Evolutionary conservation across 2,797 vertebrate genomes (phyloP).

Genomic region (Pempheris klunzingeri): DNA sequence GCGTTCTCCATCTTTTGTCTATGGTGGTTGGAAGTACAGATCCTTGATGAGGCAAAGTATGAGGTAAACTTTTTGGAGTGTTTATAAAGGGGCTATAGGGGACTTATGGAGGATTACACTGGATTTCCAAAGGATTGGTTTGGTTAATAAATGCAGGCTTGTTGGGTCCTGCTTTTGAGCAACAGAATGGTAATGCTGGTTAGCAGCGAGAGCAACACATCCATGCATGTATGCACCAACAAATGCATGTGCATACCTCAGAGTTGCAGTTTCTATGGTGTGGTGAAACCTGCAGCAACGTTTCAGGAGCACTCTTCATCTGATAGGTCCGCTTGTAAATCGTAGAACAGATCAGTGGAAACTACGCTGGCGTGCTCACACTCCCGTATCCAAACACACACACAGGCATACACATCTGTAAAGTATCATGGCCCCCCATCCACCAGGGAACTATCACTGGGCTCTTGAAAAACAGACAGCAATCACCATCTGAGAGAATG

Average conservation of each 20-base stretch:
- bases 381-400: slow-evolving; percentile 25
- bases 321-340: slow-evolving; percentile 37
- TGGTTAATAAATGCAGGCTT: slow-evolving; percentile 75
- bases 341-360: slow-evolving; percentile 53
- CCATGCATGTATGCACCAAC: slow-evolving; percentile 15
- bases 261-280: slow-evolving; percentile 28
- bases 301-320: slow-evolving; percentile 42
- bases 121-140: slow-evolving; percentile 73
- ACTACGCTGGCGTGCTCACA: slow-evolving; percentile 30
- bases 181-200: slow-evolving; percentile 30
- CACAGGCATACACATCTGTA: slow-evolving; percentile 68
- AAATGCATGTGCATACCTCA: slow-evolving; percentile 19
- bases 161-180: slow-evolving; percentile 63
- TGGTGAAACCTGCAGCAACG: slow-evolving; percentile 46
- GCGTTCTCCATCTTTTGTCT: slow-evolving; percentile 62
- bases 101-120: slow-evolving; percentile 64
- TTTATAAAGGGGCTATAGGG: slow-evolving; percentile 74
- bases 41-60: slow-evolving; percentile 71
- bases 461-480: slow-evolving; percentile 71
- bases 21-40: slow-evolving; percentile 64
- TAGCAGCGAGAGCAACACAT: slow-evolving; percentile 10
- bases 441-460: slow-evolving; percentile 56
- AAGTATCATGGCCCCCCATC: slow-evolving; percentile 62
- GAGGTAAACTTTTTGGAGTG: slow-evolving; percentile 77
- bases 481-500: slow-evolving; percentile 69